A percentile compares a stretch with the other conserved stretches of the same genome.
These are phyloP conservation scores for roundworm (Caenorhabditis elegans) DNA, from an alignment of 1,140 invertebrate genomes.

Conservation along the genomic window DNA sequence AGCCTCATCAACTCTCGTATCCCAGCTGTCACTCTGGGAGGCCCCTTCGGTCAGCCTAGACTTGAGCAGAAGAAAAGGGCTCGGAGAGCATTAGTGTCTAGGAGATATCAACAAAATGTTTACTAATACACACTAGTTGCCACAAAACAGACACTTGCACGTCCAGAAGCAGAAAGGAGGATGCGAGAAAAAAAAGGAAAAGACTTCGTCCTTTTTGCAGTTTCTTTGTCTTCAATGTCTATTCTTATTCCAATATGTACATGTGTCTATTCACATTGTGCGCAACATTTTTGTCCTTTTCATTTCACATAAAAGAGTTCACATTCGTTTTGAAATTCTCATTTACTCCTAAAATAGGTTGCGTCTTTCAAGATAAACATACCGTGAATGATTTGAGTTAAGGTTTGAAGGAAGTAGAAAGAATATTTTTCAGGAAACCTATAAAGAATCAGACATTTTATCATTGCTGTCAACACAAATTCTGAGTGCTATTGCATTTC, in stretches of 20 bases:
- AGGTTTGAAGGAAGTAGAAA: too few relatives aligned
- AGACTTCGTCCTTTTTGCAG: neutral
- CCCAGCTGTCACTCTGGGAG: conserved; percentile 19
- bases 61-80: neutral
- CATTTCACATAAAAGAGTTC: too few relatives aligned
- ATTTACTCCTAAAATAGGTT: too few relatives aligned
- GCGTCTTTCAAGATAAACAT: too few relatives aligned
- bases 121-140: conserved; percentile 23
- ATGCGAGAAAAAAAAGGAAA: neutral
- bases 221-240: conserved; percentile 1
- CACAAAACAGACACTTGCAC: conserved; percentile 10
- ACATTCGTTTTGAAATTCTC: too few relatives aligned
- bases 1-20: conserved; percentile 4
- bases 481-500: too few relatives aligned
- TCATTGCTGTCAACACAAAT: too few relatives aligned
- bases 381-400: too few relatives aligned
- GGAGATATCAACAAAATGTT: conserved; percentile 33
- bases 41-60: neutral
- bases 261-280: neutral
- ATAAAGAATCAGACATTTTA: too few relatives aligned
- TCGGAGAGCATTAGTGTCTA: conserved; percentile 10
- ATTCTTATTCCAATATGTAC: conserved; percentile 21
- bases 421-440: too few relatives aligned
- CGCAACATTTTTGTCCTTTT: too few relatives aligned
- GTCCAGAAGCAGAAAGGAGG: conserved; percentile 4